These are phyloP conservation scores for Tricholaema leucomelas DNA, from an alignment of 2,113 vertebrate genomes.

Conservation along the genomic window DNA sequence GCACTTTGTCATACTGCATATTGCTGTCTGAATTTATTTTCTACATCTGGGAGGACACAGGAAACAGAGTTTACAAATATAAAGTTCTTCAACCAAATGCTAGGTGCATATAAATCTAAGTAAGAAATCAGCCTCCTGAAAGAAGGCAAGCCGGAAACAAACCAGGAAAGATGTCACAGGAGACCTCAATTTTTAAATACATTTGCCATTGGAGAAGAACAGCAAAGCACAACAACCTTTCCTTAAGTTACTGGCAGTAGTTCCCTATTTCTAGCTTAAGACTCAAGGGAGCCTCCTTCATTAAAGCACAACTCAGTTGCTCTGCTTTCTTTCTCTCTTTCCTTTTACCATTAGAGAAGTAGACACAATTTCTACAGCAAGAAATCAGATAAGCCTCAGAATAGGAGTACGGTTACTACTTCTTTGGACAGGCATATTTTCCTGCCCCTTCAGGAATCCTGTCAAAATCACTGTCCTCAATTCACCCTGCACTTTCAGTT, in stretches of 20 bases:
- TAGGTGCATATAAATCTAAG: neutral
- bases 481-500: neutral
- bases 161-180: neutral
- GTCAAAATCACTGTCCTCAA: neutral
- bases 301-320: fast-evolving
- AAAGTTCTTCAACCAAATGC: neutral
- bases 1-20: neutral
- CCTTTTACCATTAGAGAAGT: neutral
- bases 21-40: neutral
- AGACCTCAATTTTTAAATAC: neutral
- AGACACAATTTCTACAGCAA: neutral
- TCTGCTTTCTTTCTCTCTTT: neutral
- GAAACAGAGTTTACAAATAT: neutral
- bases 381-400: neutral
- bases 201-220: neutral
- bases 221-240: neutral
- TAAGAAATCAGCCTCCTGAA: neutral
- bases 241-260: neutral
- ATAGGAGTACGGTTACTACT: neutral
- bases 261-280: neutral
- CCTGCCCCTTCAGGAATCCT: fast-evolving
- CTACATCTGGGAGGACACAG: neutral
- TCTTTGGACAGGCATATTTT: neutral
- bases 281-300: neutral
- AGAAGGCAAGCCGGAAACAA: neutral